Conservation (phyloP, 2,113 vertebrate species). For the Hystrix cristata region DNA sequence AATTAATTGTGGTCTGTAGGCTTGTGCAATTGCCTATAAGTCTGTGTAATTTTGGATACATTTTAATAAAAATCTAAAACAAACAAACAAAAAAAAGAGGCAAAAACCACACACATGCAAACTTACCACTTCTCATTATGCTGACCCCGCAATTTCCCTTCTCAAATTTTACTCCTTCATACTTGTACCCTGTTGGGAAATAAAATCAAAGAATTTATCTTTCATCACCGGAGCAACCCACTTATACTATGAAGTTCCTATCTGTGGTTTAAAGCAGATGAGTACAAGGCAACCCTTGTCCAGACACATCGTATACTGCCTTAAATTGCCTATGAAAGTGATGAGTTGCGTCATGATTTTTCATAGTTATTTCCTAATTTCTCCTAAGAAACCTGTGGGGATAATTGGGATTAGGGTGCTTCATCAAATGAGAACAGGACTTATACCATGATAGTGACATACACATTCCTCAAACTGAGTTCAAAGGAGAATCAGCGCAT, state of each 20-base stretch:
- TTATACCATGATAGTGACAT: constrained; percentile 61
- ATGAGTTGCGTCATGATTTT: constrained; percentile 52
- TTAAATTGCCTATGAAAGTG: constrained; percentile 58
- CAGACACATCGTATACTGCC: constrained; percentile 27
- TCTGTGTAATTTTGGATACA: too few relatives aligned
- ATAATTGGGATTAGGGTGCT: constrained; percentile 38
- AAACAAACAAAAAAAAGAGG: background rate
- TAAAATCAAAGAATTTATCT: constrained; percentile 68
- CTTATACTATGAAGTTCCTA: constrained; percentile 54
- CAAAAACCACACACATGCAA: background rate
- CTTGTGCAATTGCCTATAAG: too few relatives aligned
- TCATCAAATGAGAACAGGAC: constrained; percentile 17
- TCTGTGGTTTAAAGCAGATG: constrained; percentile 51
- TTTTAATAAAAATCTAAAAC: too few relatives aligned
- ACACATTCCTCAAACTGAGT: constrained; percentile 51
- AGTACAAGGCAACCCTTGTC: constrained; percentile 24
- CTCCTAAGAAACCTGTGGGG: constrained; percentile 28
- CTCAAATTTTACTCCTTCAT: constrained; percentile 98
- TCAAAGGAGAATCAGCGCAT: constrained; percentile 46
- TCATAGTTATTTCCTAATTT: constrained; percentile 64
- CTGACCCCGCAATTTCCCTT: constrained; percentile 99
- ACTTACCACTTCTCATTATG: constrained; percentile 99
- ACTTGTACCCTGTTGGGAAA: constrained; percentile 94
- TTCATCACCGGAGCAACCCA: constrained; percentile 43
- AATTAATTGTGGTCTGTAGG: too few relatives aligned